Conservation (phyloP, 2,113 vertebrate genomes). For the Melanerpes formicivorus region DNA sequence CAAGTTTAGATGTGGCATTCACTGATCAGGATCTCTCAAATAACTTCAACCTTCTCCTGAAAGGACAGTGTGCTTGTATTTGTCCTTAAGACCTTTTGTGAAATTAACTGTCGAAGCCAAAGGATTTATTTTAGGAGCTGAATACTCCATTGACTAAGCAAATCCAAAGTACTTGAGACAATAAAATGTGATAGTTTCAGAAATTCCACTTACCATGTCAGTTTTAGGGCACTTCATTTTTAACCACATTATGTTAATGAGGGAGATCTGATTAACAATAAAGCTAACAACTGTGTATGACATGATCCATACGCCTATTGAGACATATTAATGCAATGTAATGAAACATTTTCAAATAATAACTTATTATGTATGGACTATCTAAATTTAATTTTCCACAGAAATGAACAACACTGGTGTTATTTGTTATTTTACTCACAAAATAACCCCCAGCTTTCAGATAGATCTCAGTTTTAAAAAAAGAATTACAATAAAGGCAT, state of each 20-base stretch:
- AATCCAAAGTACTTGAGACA: background rate
- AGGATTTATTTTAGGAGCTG: conserved; percentile 4
- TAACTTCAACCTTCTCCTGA: conserved; percentile 27
- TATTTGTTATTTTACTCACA: background rate
- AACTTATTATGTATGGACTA: background rate
- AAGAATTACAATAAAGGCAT: background rate
- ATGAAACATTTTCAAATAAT: conserved; percentile 30
- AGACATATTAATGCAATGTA: background rate
- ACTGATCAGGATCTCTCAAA: background rate
- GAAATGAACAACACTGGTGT: background rate
- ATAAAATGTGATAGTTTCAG: background rate
- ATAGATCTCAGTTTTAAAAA: background rate
- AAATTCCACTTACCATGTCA: conserved; percentile 6
- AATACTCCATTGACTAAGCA: conserved; percentile 14
- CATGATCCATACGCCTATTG: conserved; percentile 2
- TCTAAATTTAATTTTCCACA: background rate
- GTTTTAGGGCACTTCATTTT: conserved; percentile 28
- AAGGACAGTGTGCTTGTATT: background rate
- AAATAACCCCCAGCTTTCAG: background rate
- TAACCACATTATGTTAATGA: conserved; percentile 50
- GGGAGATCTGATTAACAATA: conserved; percentile 51
- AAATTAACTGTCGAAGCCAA: background rate
- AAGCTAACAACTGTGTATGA: conserved; percentile 31
- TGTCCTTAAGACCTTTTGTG: conserved; percentile 21
- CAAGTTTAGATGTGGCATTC: conserved; percentile 61